Percentiles rank a stretch among this genome's conserved stretches.
phyloP scores from a whole-genome alignment of 2,888 invertebrate species.

The Ormia ochracea region DNA sequence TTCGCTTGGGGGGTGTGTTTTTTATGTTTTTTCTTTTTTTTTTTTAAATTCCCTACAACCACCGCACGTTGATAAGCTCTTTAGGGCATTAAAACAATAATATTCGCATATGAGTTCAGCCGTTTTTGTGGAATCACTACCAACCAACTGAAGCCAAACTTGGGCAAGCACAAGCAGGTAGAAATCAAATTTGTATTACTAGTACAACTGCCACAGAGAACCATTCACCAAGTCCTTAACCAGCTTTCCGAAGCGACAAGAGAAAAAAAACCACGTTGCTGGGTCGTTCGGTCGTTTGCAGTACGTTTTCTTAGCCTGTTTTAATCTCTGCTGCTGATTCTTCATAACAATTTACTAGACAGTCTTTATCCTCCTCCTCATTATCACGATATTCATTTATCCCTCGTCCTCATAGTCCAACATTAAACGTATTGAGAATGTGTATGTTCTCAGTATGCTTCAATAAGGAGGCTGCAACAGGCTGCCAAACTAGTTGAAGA shows the following conservation, averaged over 20 bases:
- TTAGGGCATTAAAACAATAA: slow-evolving; percentile 44
- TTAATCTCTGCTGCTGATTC: slow-evolving; percentile 22
- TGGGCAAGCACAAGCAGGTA: slow-evolving; percentile 5
- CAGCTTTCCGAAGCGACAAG: neutral
- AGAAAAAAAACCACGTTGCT: slow-evolving; percentile 46
- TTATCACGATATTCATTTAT: neutral
- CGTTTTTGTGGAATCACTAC: slow-evolving; percentile 23
- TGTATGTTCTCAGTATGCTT: slow-evolving; percentile 33
- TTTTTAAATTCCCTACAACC: slow-evolving; percentile 46
- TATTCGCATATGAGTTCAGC: slow-evolving; percentile 20
- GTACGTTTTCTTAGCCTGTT: neutral
- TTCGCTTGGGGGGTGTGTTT: neutral
- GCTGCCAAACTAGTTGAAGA: slow-evolving; percentile 11
- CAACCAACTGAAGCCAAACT: slow-evolving; percentile 4
- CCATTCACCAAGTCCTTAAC: slow-evolving; percentile 12
- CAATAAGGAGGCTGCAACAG: neutral
- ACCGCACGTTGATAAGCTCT: slow-evolving; percentile 53
- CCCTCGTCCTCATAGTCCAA: slow-evolving; percentile 25
- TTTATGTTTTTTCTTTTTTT: slow-evolving; percentile 21
- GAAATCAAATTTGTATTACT: slow-evolving; percentile 23
- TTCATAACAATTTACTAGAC: slow-evolving; percentile 25
- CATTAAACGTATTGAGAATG: slow-evolving; percentile 42
- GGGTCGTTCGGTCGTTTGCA: slow-evolving; percentile 22
- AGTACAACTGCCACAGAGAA: slow-evolving; percentile 13
- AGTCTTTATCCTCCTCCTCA: slow-evolving; percentile 5